A percentile compares a stretch with the other conserved stretches of the same genome.
These are phyloP conservation scores for Belgica antarctica DNA, from an alignment of 2,888 invertebrate species.

Conservation along the genomic window DNA sequence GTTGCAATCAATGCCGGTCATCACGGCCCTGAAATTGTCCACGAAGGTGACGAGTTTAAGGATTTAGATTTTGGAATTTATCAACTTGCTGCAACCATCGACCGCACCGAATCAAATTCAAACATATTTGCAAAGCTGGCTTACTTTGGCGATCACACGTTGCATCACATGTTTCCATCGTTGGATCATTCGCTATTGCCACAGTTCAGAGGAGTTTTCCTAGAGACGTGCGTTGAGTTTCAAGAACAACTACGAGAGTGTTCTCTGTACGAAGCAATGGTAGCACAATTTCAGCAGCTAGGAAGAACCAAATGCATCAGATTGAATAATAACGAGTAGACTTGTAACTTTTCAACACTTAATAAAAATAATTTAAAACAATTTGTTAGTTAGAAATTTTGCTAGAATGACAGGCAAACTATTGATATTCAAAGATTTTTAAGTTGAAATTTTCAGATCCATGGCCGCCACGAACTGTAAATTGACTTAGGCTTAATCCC, in stretches of 20 bases:
- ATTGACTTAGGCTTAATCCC: too few species aligned
- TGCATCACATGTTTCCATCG: constrained; percentile 80
- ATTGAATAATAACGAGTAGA: background rate
- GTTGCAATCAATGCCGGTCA: constrained; percentile 74
- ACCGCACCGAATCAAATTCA: constrained; percentile 67
- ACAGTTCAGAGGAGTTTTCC: constrained; percentile 62
- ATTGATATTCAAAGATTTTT: too few species aligned
- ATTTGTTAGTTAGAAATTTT: too few species aligned
- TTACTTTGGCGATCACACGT: constrained; percentile 72
- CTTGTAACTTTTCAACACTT: background rate
- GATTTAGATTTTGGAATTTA: constrained; percentile 73
- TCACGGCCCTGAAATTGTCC: constrained; percentile 75
- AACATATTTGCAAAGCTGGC: constrained; percentile 67
- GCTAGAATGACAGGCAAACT: too few species aligned
- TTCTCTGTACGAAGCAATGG: constrained; percentile 62
- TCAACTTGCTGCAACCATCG: constrained; percentile 72
- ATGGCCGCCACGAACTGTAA: too few species aligned
- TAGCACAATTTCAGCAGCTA: constrained; percentile 67
- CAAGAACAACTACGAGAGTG: constrained; percentile 52
- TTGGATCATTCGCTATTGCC: constrained; percentile 72
- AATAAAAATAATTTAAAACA: background rate
- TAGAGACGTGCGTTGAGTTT: constrained; percentile 53
- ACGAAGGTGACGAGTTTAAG: constrained; percentile 72
- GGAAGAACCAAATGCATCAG: constrained; percentile 54
- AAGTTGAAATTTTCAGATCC: too few species aligned